Conservation (phyloP, 2,888 invertebrate species). For the Nephrotoma guestfalica region DNA sequence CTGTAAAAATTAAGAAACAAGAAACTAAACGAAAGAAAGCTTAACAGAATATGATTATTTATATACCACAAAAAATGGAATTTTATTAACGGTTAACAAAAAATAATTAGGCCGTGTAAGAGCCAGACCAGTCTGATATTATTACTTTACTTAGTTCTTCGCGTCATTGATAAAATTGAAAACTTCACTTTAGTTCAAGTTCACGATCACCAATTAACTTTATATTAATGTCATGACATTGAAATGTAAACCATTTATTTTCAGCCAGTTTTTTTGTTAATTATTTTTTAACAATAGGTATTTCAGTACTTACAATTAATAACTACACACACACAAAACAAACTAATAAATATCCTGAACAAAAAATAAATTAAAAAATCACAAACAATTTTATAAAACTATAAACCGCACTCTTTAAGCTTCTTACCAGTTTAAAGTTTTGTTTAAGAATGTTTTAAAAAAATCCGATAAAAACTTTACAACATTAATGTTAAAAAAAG, state of each 20-base stretch:
- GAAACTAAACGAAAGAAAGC: neutral
- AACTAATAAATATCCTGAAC: neutral
- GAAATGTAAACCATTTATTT: neutral
- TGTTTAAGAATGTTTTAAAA: neutral
- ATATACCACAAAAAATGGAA: neutral
- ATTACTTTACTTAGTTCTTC: neutral
- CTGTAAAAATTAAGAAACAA: neutral
- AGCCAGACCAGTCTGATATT: neutral
- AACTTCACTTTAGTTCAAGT: neutral
- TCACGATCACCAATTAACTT: neutral
- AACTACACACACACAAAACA: neutral
- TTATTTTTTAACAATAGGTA: neutral
- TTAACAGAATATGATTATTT: neutral
- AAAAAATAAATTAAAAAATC: neutral
- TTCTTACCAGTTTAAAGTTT: neutral
- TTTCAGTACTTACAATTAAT: neutral
- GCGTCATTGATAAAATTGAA: neutral
- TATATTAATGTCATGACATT: neutral
- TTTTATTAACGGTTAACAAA: neutral
- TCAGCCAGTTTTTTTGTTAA: neutral
- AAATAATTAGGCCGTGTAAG: neutral
- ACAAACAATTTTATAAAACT: neutral
- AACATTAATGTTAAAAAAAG: neutral
- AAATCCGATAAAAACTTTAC: neutral
- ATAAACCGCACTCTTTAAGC: neutral